Evolutionary conservation across 2,113 vertebrate species (phyloP).

Genomic region (Pyxicephalus adspersus): DNA sequence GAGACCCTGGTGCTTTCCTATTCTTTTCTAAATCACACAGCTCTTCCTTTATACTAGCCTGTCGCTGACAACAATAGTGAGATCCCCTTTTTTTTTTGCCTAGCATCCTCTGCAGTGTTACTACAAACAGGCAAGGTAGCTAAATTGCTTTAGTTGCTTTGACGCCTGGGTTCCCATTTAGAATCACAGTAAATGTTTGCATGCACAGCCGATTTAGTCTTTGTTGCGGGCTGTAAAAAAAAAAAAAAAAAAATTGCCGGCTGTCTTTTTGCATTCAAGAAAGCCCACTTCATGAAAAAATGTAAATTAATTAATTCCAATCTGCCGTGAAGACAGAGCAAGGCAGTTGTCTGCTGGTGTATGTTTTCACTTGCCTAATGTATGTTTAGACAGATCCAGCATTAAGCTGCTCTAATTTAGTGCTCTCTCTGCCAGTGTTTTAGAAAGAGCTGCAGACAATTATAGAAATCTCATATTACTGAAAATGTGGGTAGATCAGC

Average conservation of each 20-base stretch:
- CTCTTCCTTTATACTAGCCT: not conserved
- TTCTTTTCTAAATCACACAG: too few relatives aligned
- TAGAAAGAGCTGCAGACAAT: slow-evolving; percentile 22
- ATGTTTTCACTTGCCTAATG: slow-evolving; percentile 37
- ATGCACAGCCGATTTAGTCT: slow-evolving; percentile 15
- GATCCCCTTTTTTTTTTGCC: not conserved
- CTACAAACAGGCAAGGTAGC: slow-evolving; percentile 1
- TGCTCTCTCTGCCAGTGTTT: slow-evolving; percentile 14
- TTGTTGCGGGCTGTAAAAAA: slow-evolving; percentile 17
- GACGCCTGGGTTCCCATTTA: slow-evolving; percentile 35
- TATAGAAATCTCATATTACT: slow-evolving; percentile 12
- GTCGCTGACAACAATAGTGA: slow-evolving; percentile 24
- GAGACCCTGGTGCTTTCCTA: too few relatives aligned
- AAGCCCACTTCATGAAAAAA: slow-evolving; percentile 31
- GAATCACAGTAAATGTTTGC: slow-evolving; percentile 44
- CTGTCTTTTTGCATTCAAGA: not conserved
- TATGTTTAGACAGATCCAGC: slow-evolving; percentile 42
- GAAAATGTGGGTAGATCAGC: not conserved
- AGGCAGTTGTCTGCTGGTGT: slow-evolving; percentile 34
- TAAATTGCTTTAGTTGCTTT: slow-evolving; percentile 46
- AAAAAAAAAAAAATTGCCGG: not conserved
- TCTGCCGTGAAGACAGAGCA: slow-evolving; percentile 16
- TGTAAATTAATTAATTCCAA: slow-evolving; percentile 44
- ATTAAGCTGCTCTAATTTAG: slow-evolving; percentile 27
- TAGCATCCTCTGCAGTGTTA: not conserved